Evolutionary conservation across 2,888 invertebrate genomes (phyloP), one percentile per base, ranked within the genome.

Genomic region (Andricus quercusramuli): DNA sequence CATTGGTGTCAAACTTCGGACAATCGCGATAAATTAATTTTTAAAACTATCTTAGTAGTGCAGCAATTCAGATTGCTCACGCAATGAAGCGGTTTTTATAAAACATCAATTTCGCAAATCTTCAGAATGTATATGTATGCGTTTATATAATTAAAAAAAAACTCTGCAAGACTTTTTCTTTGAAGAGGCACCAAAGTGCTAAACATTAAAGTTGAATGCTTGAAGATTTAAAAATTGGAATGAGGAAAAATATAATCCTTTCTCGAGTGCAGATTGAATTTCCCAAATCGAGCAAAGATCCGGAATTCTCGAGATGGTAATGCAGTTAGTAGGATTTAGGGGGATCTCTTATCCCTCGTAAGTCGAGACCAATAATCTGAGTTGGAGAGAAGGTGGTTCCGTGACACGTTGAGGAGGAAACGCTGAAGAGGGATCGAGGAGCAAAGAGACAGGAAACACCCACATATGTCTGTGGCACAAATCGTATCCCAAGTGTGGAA

Each of bases 391-490:
- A 68, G 47, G 44, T 41, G 68, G 44, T 17, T 25, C 22, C 22
- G 25, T 44, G 44, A 56, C 29, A 13, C 51, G 51, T 51, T 51
- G 32, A 51, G 56, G 15, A 74, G 74, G n/a, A 32, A 68, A 47
- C 15, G 5, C 15, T 29, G 44, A 68, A 68, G 22, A 56, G 70
- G n/a, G 51, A 74, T 56, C 74, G 32, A 29, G 32, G n/a, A 74
- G 74, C 32, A 32, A 68, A 47, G 56, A 32, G 74, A 74, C 70
- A 51, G 70, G 70, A 70, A 70, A 70, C 56, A 74, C 74, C 32
- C 74, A 74, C 74, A 59, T 74, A 56, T 74, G 74, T 74, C 32
- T 56, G 20, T 56, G 70, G 32, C 74, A 56, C 37, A 37, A 56
- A 56, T 32, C 74, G 32, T 56, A 74, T 56, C 32, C 32, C 9